Conservation (phyloP, 2,113 vertebrate species). For the Pipra filicauda region DNA sequence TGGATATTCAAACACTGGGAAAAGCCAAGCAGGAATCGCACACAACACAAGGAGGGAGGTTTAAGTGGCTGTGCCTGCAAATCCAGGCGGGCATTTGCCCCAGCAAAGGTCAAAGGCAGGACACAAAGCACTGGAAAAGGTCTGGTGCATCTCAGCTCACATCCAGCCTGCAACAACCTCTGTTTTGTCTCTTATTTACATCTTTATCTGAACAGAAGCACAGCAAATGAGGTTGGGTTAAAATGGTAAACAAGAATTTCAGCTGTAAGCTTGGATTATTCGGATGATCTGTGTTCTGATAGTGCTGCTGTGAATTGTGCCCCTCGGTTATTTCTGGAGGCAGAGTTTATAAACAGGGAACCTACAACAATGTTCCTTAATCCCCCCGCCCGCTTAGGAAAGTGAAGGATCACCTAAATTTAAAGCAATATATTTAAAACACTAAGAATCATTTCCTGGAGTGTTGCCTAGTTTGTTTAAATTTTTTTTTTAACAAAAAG, state of each 20-base stretch:
- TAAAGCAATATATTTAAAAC: conserved; percentile 49
- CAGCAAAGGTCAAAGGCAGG: conserved; percentile 2
- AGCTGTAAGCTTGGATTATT: conserved; percentile 35
- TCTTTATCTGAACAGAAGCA: conserved; percentile 7
- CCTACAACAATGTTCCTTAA: conserved; percentile 38
- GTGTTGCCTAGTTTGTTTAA: conserved; percentile 26
- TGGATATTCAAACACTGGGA: rapidly evolving
- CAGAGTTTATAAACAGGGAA: conserved; percentile 55
- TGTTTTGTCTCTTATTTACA: conserved; percentile 30
- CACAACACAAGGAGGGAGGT: rapidly evolving
- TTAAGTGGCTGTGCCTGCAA: neutral
- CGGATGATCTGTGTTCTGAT: conserved; percentile 10
- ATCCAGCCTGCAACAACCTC: conserved; percentile 3
- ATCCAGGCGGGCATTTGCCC: neutral
- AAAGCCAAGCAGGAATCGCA: rapidly evolving
- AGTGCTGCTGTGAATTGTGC: conserved; percentile 1
- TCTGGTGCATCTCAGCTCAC: neutral
- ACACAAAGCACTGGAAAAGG: neutral
- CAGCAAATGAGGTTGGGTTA: neutral
- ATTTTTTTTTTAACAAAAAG: neutral
- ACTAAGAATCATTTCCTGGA: conserved; percentile 42
- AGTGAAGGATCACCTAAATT: conserved; percentile 53
- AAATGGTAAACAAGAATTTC: conserved; percentile 17
- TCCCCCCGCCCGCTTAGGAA: neutral
- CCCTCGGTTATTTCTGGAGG: conserved; percentile 36